Conservation (phyloP, 2,797 vertebrate species). For the Mormyrops boulengeri region DNA sequence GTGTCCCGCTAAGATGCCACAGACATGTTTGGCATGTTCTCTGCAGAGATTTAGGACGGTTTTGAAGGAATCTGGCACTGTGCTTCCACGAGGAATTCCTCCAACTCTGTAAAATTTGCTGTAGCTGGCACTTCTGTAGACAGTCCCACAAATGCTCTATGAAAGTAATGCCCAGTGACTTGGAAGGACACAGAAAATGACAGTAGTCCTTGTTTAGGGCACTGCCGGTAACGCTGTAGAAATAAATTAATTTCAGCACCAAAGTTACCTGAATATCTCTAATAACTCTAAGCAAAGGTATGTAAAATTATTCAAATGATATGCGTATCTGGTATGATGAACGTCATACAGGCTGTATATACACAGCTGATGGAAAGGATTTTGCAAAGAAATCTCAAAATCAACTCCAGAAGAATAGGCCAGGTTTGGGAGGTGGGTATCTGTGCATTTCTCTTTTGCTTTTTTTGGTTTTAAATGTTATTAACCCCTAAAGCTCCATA, state of each 20-base stretch:
- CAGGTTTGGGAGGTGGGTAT: not conserved
- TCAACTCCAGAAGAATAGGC: not conserved
- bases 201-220: not conserved
- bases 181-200: not conserved
- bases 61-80: not conserved
- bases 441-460: not conserved
- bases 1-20: not conserved
- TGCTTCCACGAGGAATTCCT: not conserved
- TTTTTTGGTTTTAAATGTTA: not conserved
- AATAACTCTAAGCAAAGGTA: not conserved
- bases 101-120: not conserved
- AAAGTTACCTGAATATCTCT: not conserved
- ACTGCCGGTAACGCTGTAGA: not conserved
- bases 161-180: not conserved
- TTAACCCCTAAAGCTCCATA: not conserved
- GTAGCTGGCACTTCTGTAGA: not conserved
- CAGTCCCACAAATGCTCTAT: not conserved
- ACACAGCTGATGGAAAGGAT: not conserved
- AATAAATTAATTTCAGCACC: not conserved
- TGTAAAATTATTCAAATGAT: not conserved
- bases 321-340: not conserved
- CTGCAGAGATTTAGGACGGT: not conserved
- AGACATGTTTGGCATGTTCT: slow-evolving; percentile 1
- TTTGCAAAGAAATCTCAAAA: not conserved
- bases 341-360: not conserved